Percentiles rank a stretch among this genome's conserved stretches.
phyloP scores from a whole-genome alignment of 1,140 invertebrate genomes.

The Magallana angulata region DNA sequence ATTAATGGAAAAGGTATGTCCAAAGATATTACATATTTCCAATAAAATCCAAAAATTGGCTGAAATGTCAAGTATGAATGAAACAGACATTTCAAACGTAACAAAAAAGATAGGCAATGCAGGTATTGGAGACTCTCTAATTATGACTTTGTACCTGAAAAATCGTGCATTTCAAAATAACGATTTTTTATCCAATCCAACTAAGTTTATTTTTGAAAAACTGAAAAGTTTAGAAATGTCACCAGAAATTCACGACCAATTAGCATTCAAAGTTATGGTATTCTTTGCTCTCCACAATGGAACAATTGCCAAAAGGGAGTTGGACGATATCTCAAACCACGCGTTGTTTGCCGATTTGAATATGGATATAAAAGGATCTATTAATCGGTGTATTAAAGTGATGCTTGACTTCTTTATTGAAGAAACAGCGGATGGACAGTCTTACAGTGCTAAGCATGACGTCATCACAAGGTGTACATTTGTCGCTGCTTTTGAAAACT shows the following conservation, averaged over 20 bases:
- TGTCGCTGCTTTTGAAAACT: no score
- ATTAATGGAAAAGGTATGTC: neutral
- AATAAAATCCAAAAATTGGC: neutral
- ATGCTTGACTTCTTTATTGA: neutral
- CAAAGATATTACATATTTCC: neutral
- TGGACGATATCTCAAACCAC: neutral
- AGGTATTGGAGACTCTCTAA: neutral
- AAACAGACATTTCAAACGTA: neutral
- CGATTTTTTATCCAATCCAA: neutral
- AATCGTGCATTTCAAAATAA: neutral
- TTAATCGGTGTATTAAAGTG: neutral
- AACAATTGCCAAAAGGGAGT: neutral
- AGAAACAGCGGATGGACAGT: neutral
- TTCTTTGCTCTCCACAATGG: neutral
- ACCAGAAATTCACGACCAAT: neutral
- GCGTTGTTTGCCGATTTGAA: neutral
- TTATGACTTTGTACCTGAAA: neutral
- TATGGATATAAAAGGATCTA: neutral
- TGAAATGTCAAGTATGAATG: neutral
- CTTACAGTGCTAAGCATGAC: neutral
- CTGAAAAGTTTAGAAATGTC: neutral
- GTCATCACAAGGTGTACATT: neutral
- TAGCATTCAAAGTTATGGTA: neutral
- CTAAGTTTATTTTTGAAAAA: neutral
- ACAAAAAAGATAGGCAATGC: neutral